A percentile compares a stretch with the other conserved stretches of the same genome.
Evolutionary conservation across 2,797 vertebrate genomes (phyloP).

Genomic region (Clarias pachynema): DNA sequence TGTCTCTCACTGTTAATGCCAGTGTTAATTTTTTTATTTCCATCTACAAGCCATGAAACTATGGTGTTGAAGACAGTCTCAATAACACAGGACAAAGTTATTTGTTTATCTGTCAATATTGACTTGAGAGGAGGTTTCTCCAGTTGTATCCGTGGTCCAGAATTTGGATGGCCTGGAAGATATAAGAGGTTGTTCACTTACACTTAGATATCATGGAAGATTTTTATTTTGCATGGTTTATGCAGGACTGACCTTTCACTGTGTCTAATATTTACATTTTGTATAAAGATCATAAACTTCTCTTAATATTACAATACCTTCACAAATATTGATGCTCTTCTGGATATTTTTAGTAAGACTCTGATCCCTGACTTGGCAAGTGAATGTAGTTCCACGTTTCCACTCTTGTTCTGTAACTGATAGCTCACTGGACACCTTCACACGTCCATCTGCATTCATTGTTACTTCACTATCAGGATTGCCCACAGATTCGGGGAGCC

Average conservation of each 20-base stretch:
- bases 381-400: conserved; percentile 56
- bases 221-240: neutral
- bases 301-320: too few species aligned
- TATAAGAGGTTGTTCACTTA: neutral
- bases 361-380: conserved; percentile 63
- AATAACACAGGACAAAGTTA: conserved; percentile 62
- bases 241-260: conserved; percentile 58
- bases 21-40: accelerated
- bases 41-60: conserved; percentile 59
- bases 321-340: too few species aligned
- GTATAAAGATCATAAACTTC: too few species aligned
- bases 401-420: conserved; percentile 57
- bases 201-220: neutral
- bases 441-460: conserved; percentile 57
- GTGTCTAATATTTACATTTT: too few species aligned
- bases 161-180: conserved; percentile 33
- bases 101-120: neutral
- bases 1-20: accelerated
- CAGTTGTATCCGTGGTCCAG: conserved; percentile 57
- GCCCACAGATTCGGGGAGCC: conserved; percentile 43
- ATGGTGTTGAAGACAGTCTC: conserved; percentile 27
- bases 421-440: conserved; percentile 62
- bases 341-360: too few species aligned
- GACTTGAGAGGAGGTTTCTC: conserved; percentile 59
- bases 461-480: neutral